A percentile compares a stretch with the other conserved stretches of the same genome.
These are phyloP conservation scores for Ursus arctos DNA, from an alignment of 2,113 vertebrate genomes.

Conservation along the genomic window DNA sequence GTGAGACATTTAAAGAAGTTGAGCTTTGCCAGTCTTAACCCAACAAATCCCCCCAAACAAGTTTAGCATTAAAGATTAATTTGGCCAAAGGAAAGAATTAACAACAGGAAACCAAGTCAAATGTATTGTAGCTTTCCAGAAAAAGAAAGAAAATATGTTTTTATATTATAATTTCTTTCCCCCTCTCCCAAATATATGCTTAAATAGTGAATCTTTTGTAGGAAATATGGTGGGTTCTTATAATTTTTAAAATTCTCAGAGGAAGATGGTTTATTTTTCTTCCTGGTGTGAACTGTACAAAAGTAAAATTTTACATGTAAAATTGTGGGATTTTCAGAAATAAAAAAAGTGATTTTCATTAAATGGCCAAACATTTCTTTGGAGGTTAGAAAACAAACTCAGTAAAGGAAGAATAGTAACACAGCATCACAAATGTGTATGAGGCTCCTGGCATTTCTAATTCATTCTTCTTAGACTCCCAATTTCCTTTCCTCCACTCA, in stretches of 20 bases:
- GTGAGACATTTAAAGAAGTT: background rate
- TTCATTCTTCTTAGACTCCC: background rate
- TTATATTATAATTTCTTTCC: background rate
- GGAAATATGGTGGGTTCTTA: background rate
- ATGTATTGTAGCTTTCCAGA: background rate
- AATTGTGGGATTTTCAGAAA: background rate
- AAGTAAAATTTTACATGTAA: background rate
- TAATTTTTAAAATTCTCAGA: background rate
- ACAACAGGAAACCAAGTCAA: background rate
- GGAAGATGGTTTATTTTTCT: background rate
- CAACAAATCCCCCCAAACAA: background rate
- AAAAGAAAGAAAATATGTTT: background rate
- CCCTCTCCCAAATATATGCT: background rate
- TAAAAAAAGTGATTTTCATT: background rate
- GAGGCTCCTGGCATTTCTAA: background rate
- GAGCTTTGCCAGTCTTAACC: background rate
- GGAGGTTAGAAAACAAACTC: background rate
- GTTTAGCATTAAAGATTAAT: background rate
- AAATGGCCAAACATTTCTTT: background rate
- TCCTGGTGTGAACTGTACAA: background rate
- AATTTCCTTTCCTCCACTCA: background rate
- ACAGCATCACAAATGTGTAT: background rate
- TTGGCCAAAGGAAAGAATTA: background rate
- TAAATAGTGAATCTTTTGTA: background rate
- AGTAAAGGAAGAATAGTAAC: background rate